These are phyloP conservation scores for Tipula lateralis DNA, from an alignment of 2,888 invertebrate species.

Conservation along the genomic window DNA sequence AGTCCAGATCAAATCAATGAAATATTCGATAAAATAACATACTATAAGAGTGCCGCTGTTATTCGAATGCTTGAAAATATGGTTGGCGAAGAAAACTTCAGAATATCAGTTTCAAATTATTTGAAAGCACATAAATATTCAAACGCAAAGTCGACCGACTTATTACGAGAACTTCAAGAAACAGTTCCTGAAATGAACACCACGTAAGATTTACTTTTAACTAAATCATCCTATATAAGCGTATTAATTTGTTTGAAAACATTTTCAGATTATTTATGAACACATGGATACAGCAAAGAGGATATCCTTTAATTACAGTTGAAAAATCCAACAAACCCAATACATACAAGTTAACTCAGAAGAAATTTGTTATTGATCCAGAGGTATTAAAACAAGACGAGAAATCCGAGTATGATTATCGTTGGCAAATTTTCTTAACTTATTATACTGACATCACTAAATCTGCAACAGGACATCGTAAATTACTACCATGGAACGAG, in stretches of 20 bases:
- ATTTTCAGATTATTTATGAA: constrained; percentile 41
- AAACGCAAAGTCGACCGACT: constrained; percentile 76
- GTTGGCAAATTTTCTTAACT: constrained; percentile 82
- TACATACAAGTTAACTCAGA: constrained; percentile 61
- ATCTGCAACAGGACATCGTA: background rate
- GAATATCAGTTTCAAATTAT: constrained; percentile 67
- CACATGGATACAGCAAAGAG: constrained; percentile 87
- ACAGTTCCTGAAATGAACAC: constrained; percentile 53
- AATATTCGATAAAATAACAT: constrained; percentile 86
- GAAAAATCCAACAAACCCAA: constrained; percentile 46
- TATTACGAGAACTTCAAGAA: constrained; percentile 56
- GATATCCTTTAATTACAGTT: constrained; percentile 72
- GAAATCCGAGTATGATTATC: constrained; percentile 56
- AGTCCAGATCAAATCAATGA: constrained; percentile 88
- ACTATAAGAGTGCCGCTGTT: constrained; percentile 83
- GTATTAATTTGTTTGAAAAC: background rate
- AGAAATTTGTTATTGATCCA: constrained; percentile 68
- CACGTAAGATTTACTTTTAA: constrained; percentile 35
- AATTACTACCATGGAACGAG: background rate
- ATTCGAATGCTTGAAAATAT: constrained; percentile 84
- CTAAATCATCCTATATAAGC: background rate
- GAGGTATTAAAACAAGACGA: constrained; percentile 52
- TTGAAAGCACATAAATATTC: constrained; percentile 62
- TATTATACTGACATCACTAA: constrained; percentile 57
- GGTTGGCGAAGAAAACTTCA: constrained; percentile 64